Evolutionary conservation across 2,888 invertebrate genomes (phyloP), one percentile per base, ranked within the genome.

Genomic region (Tetropium fuscum): DNA sequence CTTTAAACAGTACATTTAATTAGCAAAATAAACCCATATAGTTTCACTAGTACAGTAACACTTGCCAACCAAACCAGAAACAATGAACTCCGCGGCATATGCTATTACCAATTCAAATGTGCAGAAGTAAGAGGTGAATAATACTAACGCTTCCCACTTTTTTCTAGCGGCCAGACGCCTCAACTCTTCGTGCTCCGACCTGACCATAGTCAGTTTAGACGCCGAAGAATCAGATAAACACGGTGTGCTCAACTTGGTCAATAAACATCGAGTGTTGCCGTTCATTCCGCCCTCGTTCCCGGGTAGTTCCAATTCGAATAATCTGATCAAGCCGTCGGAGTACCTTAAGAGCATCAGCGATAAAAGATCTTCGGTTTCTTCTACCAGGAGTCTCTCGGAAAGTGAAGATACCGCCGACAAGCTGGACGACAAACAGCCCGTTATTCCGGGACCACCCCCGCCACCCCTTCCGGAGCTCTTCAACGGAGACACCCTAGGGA

Each of bases 271-370:
- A 79, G 93, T 89, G 70, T 84, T 94, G 70, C 93, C 95, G 67
- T 95, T 96, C 85, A 90, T 96, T 78, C 95, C 95, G 60, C 95
- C 96, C 58, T 92, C 93, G 82, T 96, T 96, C 84, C 91, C 92
- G 53, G 83, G 84, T 57, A 81, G 81, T 32, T 84, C 85, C 65
- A 87, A 89, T 81, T 88, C 92, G 60, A 91, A 94, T 82, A 89
- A 91, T 60, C 87, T 96, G 69, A 94, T 96, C 80, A 95, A 95
- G 78, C 96, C 95, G 53, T 95, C 94, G 63, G 95, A 96, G 83
- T 96, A 95, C 82, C 84, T 96, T 73, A 89, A 90, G 78, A 94
- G 94, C 78, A 93, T 95, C 82, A 91, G 88, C 77, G 85, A 86
- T 71, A 85, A 85, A 68, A 79, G 85, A 70, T 83, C 84, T 51